Evolutionary conservation across 1,140 invertebrate species (phyloP), one percentile per base, ranked within the genome.

Genomic region (Brachionus rotundiformis): DNA sequence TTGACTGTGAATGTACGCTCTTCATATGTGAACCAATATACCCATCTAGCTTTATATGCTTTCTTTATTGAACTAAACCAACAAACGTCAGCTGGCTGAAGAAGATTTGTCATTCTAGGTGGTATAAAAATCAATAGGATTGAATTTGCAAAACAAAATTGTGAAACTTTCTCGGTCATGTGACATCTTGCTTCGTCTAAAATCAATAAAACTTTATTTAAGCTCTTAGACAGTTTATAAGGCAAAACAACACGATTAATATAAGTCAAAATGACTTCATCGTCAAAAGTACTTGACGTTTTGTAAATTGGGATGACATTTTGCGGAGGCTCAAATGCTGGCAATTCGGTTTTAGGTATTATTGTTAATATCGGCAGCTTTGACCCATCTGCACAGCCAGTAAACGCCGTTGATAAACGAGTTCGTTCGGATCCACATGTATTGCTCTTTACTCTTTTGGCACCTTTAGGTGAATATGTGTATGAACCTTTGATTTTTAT

Each of bases 241-340:
- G 23, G 23, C 27, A 61, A 27, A 61, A 27, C 59, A 61, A 61
- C 23, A 27, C 23, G 3, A 27, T 61, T 61, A 47, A 47, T 47
- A 47, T 47, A 47, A 47, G 44, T 47, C n/a, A 47, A 47, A 47
- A 47, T 47, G 44, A 47, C n/a, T 47, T 47, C n/a, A 47, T 47
- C 44, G 44, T 47, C 44, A 47, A 47, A 47, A 47, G 44, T 47
- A 47, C 44, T 47, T 47, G n/a, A 47, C n/a, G 44, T 47, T 47
- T 47, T 47, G 11, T 47, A 47, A 47, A 47, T 47, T 47, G 44
- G 44, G 44, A 47, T 47, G 11, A 47, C 44, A 47, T 47, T 47
- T 47, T 47, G 44, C n/a, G 44, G 44, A 47, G 44, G 44, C 44
- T 47, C 44, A 47, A 47, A 47, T 23, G 1, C 44, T 49, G 16